A percentile compares a stretch with the other conserved stretches of the same genome.
These are phyloP conservation scores for Hirtodrosophila confusa DNA, from an alignment of 2,888 invertebrate species.

Conservation along the genomic window DNA sequence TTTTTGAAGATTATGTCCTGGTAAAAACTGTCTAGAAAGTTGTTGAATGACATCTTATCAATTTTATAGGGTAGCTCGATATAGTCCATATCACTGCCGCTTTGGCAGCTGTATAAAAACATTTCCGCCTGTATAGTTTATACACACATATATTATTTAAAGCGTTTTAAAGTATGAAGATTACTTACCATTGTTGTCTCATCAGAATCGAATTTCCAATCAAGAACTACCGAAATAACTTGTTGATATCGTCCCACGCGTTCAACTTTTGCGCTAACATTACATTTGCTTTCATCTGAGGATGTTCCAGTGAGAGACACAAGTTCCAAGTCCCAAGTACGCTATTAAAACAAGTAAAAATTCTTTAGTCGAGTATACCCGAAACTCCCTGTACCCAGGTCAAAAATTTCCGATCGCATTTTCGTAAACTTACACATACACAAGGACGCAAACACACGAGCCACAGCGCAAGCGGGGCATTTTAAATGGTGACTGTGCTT, in stretches of 20 bases:
- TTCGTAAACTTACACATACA: too few relatives aligned
- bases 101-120: background rate
- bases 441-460: too few relatives aligned
- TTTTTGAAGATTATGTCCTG: background rate
- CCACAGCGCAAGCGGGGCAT: too few relatives aligned
- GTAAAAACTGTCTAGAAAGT: background rate
- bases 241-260: background rate
- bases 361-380: too few relatives aligned
- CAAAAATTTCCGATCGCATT: too few relatives aligned
- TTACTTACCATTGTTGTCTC: background rate
- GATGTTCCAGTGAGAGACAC: background rate
- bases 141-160: background rate
- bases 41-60: background rate
- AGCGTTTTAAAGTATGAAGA: background rate
- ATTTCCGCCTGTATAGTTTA: background rate
- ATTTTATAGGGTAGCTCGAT: background rate
- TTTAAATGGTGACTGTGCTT: too few relatives aligned
- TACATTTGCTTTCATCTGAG: background rate
- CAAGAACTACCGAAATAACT: background rate
- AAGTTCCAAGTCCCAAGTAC: background rate
- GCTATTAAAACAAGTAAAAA: too few relatives aligned
- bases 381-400: too few relatives aligned
- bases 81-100: background rate
- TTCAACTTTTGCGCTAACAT: background rate
- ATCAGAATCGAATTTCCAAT: background rate